Evolutionary conservation across 1,140 invertebrate genomes (phyloP).

Genomic region (Apis cerana): DNA sequence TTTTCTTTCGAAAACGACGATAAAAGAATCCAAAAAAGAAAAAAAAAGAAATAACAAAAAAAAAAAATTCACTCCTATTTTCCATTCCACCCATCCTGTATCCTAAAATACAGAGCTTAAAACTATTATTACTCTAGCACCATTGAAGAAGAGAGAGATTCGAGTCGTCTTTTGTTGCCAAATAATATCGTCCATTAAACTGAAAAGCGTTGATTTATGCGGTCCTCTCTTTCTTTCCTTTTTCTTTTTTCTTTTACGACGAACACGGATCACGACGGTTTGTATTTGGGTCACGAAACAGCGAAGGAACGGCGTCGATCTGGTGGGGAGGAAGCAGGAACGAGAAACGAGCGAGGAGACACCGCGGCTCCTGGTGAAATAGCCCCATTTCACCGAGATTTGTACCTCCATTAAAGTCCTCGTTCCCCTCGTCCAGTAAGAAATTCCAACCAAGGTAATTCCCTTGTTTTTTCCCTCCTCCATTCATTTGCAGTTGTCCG

Average conservation of each 20-base stretch:
- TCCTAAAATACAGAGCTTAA: background rate
- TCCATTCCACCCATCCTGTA: background rate
- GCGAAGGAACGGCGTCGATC: background rate
- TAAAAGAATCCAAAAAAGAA: too few relatives aligned
- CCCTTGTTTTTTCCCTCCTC: conserved; percentile 28
- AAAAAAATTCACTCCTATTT: too few relatives aligned
- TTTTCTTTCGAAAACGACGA: too few relatives aligned
- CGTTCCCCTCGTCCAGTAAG: conserved; percentile 26
- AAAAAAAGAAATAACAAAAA: too few relatives aligned
- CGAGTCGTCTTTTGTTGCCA: conserved; percentile 36
- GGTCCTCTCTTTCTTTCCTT: background rate
- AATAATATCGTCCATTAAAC: conserved; percentile 48
- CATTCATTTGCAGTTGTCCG: conserved; percentile 30
- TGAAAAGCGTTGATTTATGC: conserved; percentile 48
- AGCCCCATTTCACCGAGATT: conserved; percentile 66
- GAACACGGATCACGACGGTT: background rate
- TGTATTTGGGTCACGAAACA: conserved; percentile 37
- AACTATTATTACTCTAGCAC: background rate
- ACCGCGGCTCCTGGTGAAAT: conserved; percentile 55
- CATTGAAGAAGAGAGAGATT: background rate
- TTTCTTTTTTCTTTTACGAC: conserved; percentile 15
- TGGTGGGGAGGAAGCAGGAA: background rate
- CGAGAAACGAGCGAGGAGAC: conserved; percentile 32
- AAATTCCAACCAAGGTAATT: conserved; percentile 53
- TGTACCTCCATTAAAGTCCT: conserved; percentile 68